These are phyloP conservation scores for Chrysoperla carnea DNA, from an alignment of 1,140 invertebrate genomes.

Conservation along the genomic window DNA sequence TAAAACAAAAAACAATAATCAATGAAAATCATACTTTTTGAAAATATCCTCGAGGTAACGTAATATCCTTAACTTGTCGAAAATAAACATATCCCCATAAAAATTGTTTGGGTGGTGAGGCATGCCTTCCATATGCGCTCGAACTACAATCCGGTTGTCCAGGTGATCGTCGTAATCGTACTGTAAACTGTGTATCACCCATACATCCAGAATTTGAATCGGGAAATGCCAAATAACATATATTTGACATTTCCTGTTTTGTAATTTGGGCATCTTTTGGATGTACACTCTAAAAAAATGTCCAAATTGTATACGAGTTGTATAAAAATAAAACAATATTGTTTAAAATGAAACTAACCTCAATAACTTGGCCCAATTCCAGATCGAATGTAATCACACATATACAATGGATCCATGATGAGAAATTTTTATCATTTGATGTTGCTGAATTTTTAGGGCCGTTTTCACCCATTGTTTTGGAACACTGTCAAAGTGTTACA, in stretches of 20 bases:
- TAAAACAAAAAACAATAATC: neutral
- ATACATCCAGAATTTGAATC: constrained; percentile 98
- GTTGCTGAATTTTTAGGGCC: no score
- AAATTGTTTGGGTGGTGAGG: neutral
- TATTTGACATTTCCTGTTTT: constrained; percentile 90
- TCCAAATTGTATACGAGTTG: no score
- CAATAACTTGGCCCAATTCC: constrained; percentile 90
- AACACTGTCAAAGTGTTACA: no score
- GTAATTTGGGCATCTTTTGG: constrained; percentile 64
- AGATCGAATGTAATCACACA: constrained; percentile 97
- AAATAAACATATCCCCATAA: constrained; percentile 97
- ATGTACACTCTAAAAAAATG: constrained; percentile 59
- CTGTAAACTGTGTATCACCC: constrained; percentile 95
- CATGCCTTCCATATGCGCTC: neutral
- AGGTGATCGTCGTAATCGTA: constrained; percentile 43
- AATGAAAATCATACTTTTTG: constrained; percentile 57
- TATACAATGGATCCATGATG: constrained; percentile 91
- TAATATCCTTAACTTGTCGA: constrained; percentile 88
- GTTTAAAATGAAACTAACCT: constrained; percentile 34
- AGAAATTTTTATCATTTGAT: constrained; percentile 34
- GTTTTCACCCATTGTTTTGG: no score
- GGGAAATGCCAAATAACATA: constrained; percentile 96
- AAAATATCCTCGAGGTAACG: constrained; percentile 90
- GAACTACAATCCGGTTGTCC: constrained; percentile 14
- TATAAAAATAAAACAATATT: constrained; percentile 6